Base-by-base conservation (phyloP, 2,113 vertebrate genomes). In the Noctilio leporinus region DNA sequence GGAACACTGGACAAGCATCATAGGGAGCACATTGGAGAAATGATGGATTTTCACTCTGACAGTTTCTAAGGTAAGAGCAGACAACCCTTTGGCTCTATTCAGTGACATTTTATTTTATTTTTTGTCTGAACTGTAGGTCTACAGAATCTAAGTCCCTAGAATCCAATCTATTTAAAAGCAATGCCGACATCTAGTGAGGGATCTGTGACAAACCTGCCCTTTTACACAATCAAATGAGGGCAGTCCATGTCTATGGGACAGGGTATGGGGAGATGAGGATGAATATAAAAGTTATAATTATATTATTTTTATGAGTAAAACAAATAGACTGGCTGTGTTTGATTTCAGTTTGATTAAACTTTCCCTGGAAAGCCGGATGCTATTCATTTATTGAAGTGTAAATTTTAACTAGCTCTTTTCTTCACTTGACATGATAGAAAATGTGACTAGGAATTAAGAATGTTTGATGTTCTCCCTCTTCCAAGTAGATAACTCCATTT, bases 121-220 rank as follows among this genome's bases (percentile, higher is more conserved):
- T 89, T 85, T 83, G n/a, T 92, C 65, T 95, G 82, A 97, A 76
- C 43, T 83, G 57, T 87, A 95, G 33, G 16, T 93, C 65, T 89
- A 92, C 33, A 67, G 30, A 96, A 94, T 78, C 22, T n/a, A 82
- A 65, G 19, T 94, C 85, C 89, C 91, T 87, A 40, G 75, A 96
- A 96, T 92, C 84, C 76, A 95, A 15, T 94, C 57, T 55, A 65
- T 11, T 20, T 76, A 83, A 67, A 96, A 97, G 97, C 95, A 96
- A 24, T 96, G 92, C 59, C 91, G 43, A 92, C 76, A 96, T 96
- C 24, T 77, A 45, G 67, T 45, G 92, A 76, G 78, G 69, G 64
- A 82, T 55, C 78, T 76, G n/a, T 91, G 87, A 97, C 91, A 93
- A 89, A 96, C 95, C 38, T 92, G 53, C 81, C 96, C 70, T 96